These are phyloP conservation scores for Ariolimax columbianus DNA, from an alignment of 2,888 invertebrate species.

Conservation along the genomic window DNA sequence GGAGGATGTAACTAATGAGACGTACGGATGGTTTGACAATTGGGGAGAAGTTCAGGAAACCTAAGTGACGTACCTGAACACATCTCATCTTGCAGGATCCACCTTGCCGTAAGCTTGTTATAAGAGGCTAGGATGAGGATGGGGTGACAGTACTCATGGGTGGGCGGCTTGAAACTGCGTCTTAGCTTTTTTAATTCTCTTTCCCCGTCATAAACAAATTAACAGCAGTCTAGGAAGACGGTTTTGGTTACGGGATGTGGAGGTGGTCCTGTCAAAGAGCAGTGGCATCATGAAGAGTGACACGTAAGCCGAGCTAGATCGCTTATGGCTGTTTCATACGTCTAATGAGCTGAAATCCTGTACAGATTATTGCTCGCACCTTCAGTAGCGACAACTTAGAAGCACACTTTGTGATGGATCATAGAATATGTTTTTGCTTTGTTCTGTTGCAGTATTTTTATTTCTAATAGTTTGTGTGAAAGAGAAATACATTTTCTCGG, in stretches of 20 bases:
- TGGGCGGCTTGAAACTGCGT: background rate
- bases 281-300: slow-evolving; percentile 3
- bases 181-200: background rate
- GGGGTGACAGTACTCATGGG: background rate
- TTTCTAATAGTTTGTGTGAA: too few species aligned
- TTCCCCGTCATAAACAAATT: slow-evolving; percentile 22
- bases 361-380: background rate
- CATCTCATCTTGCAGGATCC: background rate
- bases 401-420: background rate
- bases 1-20: too few species aligned
- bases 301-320: slow-evolving; percentile 42
- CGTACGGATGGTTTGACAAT: background rate
- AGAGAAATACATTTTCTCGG: too few species aligned
- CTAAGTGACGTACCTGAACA: background rate
- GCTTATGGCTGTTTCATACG: slow-evolving; percentile 34
- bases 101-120: background rate
- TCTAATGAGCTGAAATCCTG: slow-evolving; percentile 38
- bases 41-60: background rate
- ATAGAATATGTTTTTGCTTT: too few species aligned
- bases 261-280: slow-evolving; percentile 45
- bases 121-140: background rate
- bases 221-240: background rate
- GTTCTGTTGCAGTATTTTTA: too few species aligned
- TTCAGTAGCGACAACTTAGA: background rate
- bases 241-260: slow-evolving; percentile 5